phyloP scores from a whole-genome alignment of 2,113 vertebrate genomes.

The Glaucidium brasilianum region DNA sequence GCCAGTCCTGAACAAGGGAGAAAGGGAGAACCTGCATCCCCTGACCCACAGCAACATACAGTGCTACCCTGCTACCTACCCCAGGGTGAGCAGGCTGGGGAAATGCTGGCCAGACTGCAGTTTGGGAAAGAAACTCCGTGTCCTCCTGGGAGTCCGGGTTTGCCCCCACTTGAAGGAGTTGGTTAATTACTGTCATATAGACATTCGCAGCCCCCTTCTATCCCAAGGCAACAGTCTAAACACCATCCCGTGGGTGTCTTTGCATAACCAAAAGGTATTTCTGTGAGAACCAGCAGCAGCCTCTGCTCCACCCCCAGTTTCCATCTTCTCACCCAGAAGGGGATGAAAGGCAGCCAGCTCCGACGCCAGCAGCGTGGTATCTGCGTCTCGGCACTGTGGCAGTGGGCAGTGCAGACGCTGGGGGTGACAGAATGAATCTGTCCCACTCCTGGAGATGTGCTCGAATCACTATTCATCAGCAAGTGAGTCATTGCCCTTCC shows the following conservation, averaged over 20 bases:
- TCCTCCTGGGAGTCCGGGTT: neutral
- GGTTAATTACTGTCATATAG: neutral
- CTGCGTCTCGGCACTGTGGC: rapidly evolving
- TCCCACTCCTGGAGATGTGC: neutral
- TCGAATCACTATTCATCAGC: neutral
- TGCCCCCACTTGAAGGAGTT: rapidly evolving
- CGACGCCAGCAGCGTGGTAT: rapidly evolving
- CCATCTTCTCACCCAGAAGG: neutral
- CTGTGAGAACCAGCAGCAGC: neutral
- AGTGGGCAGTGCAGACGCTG: neutral
- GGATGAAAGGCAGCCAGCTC: neutral
- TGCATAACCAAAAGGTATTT: neutral
- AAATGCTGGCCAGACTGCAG: neutral
- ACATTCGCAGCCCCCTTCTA: neutral
- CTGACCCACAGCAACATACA: rapidly evolving
- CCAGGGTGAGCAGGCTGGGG: rapidly evolving
- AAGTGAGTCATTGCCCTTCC: slow-evolving; percentile 36
- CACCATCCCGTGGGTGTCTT: neutral
- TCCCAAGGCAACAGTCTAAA: neutral
- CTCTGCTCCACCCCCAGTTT: neutral
- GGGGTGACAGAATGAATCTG: neutral
- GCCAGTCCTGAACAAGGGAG: neutral
- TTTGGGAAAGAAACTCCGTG: neutral
- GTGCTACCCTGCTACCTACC: neutral
- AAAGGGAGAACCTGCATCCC: rapidly evolving